Evolutionary conservation across 1,140 invertebrate species (phyloP).

Genomic region (Eueides isabella): DNA sequence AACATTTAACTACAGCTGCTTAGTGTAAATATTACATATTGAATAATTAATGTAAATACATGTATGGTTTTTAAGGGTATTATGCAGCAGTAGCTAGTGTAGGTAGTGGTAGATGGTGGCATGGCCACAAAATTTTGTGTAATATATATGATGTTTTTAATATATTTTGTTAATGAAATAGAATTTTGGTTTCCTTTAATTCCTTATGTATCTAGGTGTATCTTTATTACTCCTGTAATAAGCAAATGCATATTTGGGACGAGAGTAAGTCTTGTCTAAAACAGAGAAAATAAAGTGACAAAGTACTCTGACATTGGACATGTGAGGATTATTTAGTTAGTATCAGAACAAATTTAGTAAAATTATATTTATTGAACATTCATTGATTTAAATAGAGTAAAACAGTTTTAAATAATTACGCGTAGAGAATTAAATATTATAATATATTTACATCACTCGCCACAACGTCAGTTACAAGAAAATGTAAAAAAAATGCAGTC

Average conservation of each 20-base stretch:
- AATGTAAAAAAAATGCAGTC: conserved; percentile 40
- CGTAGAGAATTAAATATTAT: conserved; percentile 36
- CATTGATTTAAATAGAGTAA: neutral
- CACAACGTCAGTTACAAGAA: conserved; percentile 35
- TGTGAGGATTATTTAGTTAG: neutral
- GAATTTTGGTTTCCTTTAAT: neutral
- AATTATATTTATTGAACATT: no score
- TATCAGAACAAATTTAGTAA: neutral
- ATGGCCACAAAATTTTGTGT: neutral
- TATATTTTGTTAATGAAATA: conserved; percentile 1
- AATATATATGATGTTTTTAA: neutral
- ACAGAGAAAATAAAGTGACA: no score
- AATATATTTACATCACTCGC: conserved; percentile 38
- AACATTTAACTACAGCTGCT: neutral
- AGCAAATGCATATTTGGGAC: no score
- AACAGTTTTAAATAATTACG: conserved; percentile 1
- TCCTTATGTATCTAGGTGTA: neutral
- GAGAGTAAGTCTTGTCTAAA: no score
- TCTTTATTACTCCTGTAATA: neutral
- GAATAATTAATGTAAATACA: no score
- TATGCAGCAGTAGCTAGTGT: neutral
- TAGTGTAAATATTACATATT: no score
- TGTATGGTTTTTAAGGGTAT: no score
- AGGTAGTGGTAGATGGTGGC: no score
- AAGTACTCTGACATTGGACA: no score